Evolutionary conservation across 2,888 invertebrate genomes (phyloP).

Genomic region (Ephialtes manifestator): DNA sequence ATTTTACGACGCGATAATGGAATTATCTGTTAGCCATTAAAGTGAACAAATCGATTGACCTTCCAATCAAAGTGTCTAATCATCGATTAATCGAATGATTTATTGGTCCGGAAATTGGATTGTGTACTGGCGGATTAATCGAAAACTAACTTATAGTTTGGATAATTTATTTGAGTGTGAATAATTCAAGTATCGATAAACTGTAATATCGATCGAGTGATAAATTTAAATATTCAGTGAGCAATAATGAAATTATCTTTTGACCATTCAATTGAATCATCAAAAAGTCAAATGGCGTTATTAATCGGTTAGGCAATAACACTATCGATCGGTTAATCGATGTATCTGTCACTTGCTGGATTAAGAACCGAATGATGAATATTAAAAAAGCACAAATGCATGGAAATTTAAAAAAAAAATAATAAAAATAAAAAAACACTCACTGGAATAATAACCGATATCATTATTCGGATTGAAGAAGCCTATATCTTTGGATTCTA

Average conservation of each 20-base stretch:
- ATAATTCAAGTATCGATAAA: not conserved
- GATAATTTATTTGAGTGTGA: not conserved
- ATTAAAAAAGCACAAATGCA: not conserved
- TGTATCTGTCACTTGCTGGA: not conserved
- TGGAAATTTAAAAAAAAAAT: conserved; percentile 73
- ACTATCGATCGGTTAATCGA: not conserved
- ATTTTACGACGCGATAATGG: not conserved
- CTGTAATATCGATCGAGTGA: no score
- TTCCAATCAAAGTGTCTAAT: no score
- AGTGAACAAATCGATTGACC: not conserved
- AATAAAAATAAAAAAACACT: no score
- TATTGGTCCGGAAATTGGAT: not conserved
- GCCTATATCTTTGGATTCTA: conserved; percentile 94
- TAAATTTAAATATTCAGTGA: not conserved
- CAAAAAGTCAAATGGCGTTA: no score
- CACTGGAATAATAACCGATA: conserved; percentile 96
- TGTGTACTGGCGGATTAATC: not conserved
- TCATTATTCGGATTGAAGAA: conserved; percentile 97
- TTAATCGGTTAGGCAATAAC: no score
- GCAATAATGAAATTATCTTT: not conserved
- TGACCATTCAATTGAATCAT: not conserved
- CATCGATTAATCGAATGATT: not conserved
- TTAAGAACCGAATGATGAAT: not conserved
- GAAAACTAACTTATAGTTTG: not conserved
- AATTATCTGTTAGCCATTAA: not conserved